Conservation (phyloP, 1,140 invertebrate genomes). For the Fopius arisanus region DNA sequence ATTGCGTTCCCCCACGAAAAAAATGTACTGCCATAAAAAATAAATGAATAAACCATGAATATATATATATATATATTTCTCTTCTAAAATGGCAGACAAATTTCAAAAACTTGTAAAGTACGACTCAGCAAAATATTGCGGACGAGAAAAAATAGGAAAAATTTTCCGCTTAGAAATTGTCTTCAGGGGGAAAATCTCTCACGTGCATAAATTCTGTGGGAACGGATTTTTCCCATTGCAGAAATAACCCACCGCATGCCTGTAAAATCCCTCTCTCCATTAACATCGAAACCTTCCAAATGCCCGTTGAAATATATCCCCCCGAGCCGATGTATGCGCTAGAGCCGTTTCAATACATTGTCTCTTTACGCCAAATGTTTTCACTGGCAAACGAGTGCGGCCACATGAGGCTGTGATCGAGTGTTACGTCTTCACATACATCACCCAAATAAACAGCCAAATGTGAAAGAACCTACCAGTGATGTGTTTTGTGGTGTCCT, state of each 20-base stretch:
- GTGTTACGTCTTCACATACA: neutral
- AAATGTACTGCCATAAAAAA: too few species aligned
- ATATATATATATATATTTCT: too few species aligned
- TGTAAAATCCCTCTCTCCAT: neutral
- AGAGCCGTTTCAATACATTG: neutral
- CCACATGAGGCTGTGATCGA: neutral
- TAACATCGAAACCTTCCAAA: slow-evolving; percentile 1
- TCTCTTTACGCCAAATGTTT: neutral
- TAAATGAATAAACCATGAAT: too few species aligned
- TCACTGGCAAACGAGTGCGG: neutral
- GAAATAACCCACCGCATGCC: neutral
- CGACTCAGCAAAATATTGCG: too few species aligned
- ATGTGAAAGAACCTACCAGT: neutral
- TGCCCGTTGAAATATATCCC: neutral
- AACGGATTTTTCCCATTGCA: too few species aligned
- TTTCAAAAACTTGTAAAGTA: too few species aligned
- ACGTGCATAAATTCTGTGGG: too few species aligned
- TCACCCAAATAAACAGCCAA: neutral
- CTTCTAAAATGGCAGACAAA: too few species aligned
- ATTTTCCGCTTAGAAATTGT: too few species aligned
- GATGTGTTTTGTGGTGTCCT: neutral
- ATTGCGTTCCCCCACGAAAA: too few species aligned
- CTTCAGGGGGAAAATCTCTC: too few species aligned
- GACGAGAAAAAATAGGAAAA: too few species aligned
- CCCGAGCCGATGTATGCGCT: neutral